Conservation (phyloP, 2,797 vertebrate genomes). For the Chaetophractus vellerosus region DNA sequence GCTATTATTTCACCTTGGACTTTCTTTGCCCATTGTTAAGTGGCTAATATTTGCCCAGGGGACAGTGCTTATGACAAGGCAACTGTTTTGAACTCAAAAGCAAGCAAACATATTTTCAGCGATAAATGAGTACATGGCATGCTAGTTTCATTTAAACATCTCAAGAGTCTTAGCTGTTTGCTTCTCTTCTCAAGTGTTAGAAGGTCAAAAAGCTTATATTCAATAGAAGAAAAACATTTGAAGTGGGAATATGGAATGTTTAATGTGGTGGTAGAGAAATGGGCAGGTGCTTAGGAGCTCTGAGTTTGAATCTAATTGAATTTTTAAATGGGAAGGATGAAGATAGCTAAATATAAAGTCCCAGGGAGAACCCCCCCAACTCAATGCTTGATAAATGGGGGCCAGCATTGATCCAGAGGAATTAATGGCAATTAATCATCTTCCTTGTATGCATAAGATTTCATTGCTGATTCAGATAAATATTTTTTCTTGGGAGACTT, state of each 20-base stretch:
- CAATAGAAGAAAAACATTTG: constrained; percentile 61
- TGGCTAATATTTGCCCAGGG: not conserved
- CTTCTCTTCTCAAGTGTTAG: constrained; percentile 58
- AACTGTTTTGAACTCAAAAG: not conserved
- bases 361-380: not conserved
- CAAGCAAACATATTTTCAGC: not conserved
- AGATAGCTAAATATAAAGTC: not conserved
- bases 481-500: constrained; percentile 50
- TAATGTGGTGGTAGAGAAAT: not conserved
- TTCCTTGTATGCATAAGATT: not conserved
- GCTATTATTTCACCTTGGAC: not conserved
- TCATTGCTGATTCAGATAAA: constrained; percentile 62
- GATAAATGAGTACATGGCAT: not conserved
- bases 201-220: constrained; percentile 57
- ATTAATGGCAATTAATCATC: not conserved
- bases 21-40: not conserved
- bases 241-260: not conserved
- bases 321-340: not conserved
- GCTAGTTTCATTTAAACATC: constrained; percentile 69
- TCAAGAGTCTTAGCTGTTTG: constrained; percentile 63
- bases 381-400: not conserved
- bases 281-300: not conserved
- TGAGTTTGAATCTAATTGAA: constrained; percentile 69
- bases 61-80: not conserved
- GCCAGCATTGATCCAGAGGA: not conserved